Evolutionary conservation across 2,888 invertebrate species (phyloP).

Genomic region (Himalopsyche anomala): DNA sequence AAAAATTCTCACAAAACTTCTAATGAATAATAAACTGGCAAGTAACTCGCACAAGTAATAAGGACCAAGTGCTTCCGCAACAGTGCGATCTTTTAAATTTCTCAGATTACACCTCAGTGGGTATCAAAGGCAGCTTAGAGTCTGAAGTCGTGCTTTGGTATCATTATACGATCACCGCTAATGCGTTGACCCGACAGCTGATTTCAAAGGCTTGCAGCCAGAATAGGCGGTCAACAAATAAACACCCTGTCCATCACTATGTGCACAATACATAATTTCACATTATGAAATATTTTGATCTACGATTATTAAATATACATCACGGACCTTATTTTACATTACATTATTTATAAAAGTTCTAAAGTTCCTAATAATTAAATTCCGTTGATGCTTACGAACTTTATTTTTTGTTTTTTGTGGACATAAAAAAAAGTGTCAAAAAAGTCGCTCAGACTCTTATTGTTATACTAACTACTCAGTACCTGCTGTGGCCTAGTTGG

Average conservation of each 20-base stretch:
- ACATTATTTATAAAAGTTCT: too few relatives aligned
- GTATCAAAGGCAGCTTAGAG: neutral
- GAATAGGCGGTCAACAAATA: neutral
- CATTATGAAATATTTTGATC: neutral
- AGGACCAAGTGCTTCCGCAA: constrained; percentile 13
- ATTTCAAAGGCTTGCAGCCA: neutral
- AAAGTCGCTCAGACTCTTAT: too few relatives aligned
- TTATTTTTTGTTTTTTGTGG: too few relatives aligned
- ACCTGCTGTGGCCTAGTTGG: too few relatives aligned
- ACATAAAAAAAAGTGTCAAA: too few relatives aligned
- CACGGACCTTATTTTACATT: too few relatives aligned
- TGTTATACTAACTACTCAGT: too few relatives aligned
- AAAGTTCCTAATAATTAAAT: too few relatives aligned
- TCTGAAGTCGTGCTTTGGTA: constrained; percentile 8
- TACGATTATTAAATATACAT: neutral
- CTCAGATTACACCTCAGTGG: constrained; percentile 16
- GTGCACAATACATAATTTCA: neutral
- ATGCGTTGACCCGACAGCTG: constrained; percentile 16
- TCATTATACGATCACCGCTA: constrained; percentile 22
- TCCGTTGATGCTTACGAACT: too few relatives aligned
- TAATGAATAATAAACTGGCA: too few relatives aligned
- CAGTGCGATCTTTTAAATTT: neutral
- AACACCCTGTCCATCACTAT: neutral
- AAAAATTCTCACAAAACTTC: too few relatives aligned
- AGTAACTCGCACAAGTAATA: neutral